A percentile compares a stretch with the other conserved stretches of the same genome.
phyloP scores from a whole-genome alignment of 2,113 vertebrate genomes.

The Hiodon alosoides region DNA sequence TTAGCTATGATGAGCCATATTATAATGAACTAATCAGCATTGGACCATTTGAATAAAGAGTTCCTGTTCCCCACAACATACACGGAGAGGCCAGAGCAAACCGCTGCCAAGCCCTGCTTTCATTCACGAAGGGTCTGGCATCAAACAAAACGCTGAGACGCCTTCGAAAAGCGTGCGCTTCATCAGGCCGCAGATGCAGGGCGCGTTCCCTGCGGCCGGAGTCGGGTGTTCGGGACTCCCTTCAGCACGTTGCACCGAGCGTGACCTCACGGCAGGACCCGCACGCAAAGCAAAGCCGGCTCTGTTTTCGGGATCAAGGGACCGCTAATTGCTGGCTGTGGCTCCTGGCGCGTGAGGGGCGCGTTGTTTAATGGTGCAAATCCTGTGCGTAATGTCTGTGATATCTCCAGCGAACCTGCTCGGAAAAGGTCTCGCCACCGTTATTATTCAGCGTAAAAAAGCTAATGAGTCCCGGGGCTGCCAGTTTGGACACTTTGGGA shows the following conservation, averaged over 20 bases:
- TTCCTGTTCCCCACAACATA: not conserved
- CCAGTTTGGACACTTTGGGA: conserved; percentile 39
- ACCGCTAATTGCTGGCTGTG: conserved; percentile 55
- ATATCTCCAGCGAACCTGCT: conserved; percentile 53
- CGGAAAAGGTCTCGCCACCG: conserved; percentile 49
- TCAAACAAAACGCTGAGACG: conserved; percentile 17
- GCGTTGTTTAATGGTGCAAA: conserved; percentile 50
- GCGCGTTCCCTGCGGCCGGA: conserved; percentile 18
- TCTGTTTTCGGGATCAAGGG: conserved; percentile 30
- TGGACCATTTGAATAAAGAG: not conserved
- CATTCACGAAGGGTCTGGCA: conserved; percentile 28
- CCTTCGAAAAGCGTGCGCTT: conserved; percentile 36
- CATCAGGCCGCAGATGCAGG: conserved; percentile 41
- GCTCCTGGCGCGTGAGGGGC: conserved; percentile 42
- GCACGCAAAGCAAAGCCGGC: conserved; percentile 29
- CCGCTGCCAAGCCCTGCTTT: conserved; percentile 31
- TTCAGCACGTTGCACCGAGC: conserved; percentile 22
- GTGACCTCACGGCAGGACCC: conserved; percentile 19
- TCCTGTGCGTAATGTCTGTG: conserved; percentile 56
- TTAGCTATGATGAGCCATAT: not conserved
- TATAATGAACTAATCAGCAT: not conserved
- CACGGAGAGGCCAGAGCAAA: not conserved
- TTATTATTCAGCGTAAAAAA: conserved; percentile 47
- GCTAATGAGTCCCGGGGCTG: conserved; percentile 41
- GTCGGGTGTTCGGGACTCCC: conserved; percentile 35